Evolutionary conservation across 2,113 vertebrate species (phyloP).

Genomic region (Otolemur garnettii): DNA sequence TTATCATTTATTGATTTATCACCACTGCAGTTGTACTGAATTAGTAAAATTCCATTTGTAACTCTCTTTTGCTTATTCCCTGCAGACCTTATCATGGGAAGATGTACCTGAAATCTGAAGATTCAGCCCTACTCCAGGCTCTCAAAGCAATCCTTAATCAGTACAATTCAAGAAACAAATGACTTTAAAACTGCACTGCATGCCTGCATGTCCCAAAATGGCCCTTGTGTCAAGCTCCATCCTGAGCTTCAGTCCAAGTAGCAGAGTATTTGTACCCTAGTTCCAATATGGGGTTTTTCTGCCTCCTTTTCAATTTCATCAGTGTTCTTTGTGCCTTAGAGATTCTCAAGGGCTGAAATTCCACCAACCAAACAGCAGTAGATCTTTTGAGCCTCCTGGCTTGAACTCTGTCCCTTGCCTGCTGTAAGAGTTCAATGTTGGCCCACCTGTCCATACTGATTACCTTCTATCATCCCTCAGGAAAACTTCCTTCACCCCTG

Average conservation of each 20-base stretch:
- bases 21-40: neutral
- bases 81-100: neutral
- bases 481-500: neutral
- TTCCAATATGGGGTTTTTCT: neutral
- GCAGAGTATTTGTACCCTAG: neutral
- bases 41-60: constrained; percentile 7
- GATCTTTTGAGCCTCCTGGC: neutral
- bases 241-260: neutral
- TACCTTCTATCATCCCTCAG: neutral
- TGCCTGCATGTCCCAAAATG: neutral
- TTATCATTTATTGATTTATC: neutral
- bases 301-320: neutral
- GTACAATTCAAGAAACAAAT: constrained; percentile 20
- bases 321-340: neutral
- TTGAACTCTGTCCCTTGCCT: constrained; percentile 1
- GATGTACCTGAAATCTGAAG: neutral
- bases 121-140: neutral
- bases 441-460: neutral
- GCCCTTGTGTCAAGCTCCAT: neutral
- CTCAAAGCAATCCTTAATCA: neutral
- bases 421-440: neutral
- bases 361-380: neutral
- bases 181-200: neutral
- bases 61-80: neutral
- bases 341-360: neutral